Evolutionary conservation across 2,113 vertebrate genomes (phyloP).

Genomic region (Cyprinodon variegatus): DNA sequence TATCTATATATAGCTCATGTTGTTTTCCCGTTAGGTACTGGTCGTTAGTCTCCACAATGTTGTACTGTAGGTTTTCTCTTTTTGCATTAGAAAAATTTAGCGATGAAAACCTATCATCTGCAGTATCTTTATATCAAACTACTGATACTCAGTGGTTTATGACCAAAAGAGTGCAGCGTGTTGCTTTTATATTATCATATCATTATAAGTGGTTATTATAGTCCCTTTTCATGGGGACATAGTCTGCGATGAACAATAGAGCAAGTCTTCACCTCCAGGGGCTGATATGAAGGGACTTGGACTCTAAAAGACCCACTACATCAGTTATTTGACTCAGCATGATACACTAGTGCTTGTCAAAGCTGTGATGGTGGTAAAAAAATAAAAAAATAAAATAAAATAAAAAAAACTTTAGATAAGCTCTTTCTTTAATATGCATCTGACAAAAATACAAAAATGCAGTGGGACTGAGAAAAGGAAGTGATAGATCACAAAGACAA

Average conservation of each 20-base stretch:
- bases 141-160: not conserved
- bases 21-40: no score
- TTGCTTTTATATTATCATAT: constrained; percentile 37
- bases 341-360: constrained; percentile 44
- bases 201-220: constrained; percentile 14
- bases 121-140: not conserved
- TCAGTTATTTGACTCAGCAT: constrained; percentile 64
- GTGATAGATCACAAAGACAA: constrained; percentile 33
- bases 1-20: no score
- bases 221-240: constrained; percentile 26
- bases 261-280: constrained; percentile 6
- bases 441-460: constrained; percentile 35
- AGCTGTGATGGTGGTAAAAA: constrained; percentile 1
- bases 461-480: constrained; percentile 13
- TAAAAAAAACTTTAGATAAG: constrained; percentile 24
- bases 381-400: no score
- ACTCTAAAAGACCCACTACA: constrained; percentile 63
- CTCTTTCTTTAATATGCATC: constrained; percentile 27
- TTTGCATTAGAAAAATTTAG: no score
- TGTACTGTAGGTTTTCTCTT: no score
- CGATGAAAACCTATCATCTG: no score
- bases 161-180: not conserved
- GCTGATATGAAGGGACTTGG: constrained; percentile 18
- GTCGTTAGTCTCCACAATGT: no score
- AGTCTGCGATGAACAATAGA: not conserved